These are phyloP conservation scores for Cynaeus angustus DNA, from an alignment of 2,888 invertebrate species.

Conservation along the genomic window DNA sequence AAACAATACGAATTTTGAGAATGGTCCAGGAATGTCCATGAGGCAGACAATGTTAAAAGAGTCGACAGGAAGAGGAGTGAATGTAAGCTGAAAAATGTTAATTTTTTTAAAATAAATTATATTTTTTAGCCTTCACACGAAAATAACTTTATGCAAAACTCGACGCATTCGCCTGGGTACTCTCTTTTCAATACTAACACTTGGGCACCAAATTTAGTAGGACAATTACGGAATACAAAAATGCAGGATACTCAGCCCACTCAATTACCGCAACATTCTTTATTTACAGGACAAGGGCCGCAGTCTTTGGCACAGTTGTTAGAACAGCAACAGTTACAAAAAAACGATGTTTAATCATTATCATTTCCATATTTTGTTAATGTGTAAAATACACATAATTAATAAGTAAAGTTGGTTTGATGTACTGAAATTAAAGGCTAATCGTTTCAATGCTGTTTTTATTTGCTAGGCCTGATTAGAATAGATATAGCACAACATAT, in stretches of 20 bases:
- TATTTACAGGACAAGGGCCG: constrained; percentile 82
- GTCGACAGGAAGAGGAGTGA: constrained; percentile 50
- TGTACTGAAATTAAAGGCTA: no score
- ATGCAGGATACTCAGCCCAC: constrained; percentile 51
- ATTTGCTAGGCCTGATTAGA: no score
- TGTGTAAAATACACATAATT: neutral
- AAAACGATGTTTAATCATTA: constrained; percentile 55
- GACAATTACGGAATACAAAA: constrained; percentile 61
- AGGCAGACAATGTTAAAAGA: constrained; percentile 70
- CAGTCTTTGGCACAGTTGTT: constrained; percentile 86
- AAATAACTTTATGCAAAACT: constrained; percentile 48
- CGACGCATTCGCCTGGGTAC: constrained; percentile 63
- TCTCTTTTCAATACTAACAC: constrained; percentile 70
- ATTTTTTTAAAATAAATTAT: neutral
- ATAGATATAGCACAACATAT: no score
- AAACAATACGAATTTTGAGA: constrained; percentile 40
- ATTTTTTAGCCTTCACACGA: constrained; percentile 34
- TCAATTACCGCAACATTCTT: constrained; percentile 74
- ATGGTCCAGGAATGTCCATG: constrained; percentile 63
- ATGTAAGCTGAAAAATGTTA: constrained; percentile 8
- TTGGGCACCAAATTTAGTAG: constrained; percentile 69
- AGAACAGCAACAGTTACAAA: constrained; percentile 82
- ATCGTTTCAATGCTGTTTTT: no score
- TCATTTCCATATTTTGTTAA: neutral
- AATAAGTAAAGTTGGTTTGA: no score